Conservation (phyloP, 2,888 invertebrate genomes). For the Neelides folsomi region DNA sequence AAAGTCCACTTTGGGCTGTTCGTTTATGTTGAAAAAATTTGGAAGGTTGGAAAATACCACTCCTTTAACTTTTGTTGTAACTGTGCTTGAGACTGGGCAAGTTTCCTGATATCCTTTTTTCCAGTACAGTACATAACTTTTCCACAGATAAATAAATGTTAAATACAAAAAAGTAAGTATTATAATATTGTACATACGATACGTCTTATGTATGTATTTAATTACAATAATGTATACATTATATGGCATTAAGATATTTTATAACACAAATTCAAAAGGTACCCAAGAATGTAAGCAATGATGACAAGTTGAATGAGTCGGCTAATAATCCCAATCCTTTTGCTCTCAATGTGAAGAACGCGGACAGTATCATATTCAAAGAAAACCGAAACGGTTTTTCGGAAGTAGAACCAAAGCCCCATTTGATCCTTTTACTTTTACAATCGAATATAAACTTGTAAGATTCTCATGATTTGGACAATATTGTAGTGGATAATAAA, state of each 20-base stretch:
- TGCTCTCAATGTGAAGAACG: conserved; percentile 6
- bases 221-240: too few species aligned
- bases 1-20: too few species aligned
- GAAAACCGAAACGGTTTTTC: conserved; percentile 5
- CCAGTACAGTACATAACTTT: conserved; percentile 4
- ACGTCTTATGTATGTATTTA: too few species aligned
- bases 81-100: conserved; percentile 3
- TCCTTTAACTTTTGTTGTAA: too few species aligned
- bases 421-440: neutral
- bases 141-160: neutral
- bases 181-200: neutral
- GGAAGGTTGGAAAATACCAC: too few species aligned
- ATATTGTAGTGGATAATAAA: too few species aligned
- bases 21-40: too few species aligned
- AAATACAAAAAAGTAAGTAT: neutral
- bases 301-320: conserved; percentile 6
- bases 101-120: conserved; percentile 9
- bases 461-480: too few species aligned
- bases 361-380: conserved; percentile 8
- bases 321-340: conserved; percentile 5
- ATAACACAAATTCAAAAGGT: neutral
- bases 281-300: conserved; percentile 6
- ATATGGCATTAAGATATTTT: too few species aligned
- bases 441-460: too few species aligned
- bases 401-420: neutral